A percentile compares a stretch with the other conserved stretches of the same genome.
phyloP scores from a whole-genome alignment of 2,113 vertebrate genomes.

The Chrysochloris asiatica region DNA sequence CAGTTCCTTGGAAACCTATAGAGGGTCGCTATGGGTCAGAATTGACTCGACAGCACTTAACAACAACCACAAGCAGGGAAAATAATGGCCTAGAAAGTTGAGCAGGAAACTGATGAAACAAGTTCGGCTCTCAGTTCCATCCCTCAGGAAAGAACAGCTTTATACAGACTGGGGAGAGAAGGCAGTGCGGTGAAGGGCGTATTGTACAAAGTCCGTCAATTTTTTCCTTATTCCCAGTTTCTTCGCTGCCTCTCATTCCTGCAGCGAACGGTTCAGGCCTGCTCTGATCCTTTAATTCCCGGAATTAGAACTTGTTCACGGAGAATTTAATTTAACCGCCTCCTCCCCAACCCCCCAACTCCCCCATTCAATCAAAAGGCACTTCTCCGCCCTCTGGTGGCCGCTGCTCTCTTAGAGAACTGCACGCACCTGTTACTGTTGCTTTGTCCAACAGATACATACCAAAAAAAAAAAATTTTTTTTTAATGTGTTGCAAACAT shows the following conservation, averaged over 20 bases:
- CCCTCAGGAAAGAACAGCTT: neutral
- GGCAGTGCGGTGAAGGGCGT: neutral
- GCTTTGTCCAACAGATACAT: neutral
- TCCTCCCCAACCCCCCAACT: too few species aligned
- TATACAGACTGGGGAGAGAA: neutral
- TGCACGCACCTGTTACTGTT: constrained; percentile 1
- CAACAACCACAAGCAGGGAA: neutral
- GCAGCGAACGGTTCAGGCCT: neutral
- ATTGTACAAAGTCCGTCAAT: neutral
- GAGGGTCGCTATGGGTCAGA: too few species aligned
- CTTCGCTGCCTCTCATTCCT: neutral
- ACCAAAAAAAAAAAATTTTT: neutral
- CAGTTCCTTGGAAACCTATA: too few species aligned
- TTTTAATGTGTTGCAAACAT: constrained; percentile 23
- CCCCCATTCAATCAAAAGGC: neutral
- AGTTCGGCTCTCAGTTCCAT: neutral
- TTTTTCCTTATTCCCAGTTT: neutral
- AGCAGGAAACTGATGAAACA: constrained; percentile 5
- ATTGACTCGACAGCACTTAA: too few species aligned
- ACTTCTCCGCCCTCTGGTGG: constrained; percentile 62
- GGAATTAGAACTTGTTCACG: neutral
- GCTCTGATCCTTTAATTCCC: constrained; percentile 65
- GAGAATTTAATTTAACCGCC: constrained; percentile 47
- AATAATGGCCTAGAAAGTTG: neutral
- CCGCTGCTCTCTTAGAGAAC: neutral